Evolutionary conservation across 2,113 vertebrate species (phyloP).

Genomic region (Cygnus buccinator): DNA sequence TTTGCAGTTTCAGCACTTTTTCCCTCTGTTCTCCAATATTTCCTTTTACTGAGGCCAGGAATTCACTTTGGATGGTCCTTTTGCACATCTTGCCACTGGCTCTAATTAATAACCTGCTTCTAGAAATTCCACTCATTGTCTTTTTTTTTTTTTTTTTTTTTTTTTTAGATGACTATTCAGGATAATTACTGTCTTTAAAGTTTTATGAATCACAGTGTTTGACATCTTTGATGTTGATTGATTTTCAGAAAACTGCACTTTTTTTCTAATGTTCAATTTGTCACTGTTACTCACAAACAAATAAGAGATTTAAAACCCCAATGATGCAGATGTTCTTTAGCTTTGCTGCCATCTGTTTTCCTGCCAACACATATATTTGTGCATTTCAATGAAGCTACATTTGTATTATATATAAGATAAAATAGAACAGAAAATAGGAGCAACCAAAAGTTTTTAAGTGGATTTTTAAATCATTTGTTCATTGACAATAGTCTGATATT

Average conservation of each 20-base stretch:
- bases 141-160: not conserved
- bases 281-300: slow-evolving; percentile 65
- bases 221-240: slow-evolving; percentile 55
- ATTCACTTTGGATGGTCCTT: slow-evolving; percentile 62
- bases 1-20: slow-evolving; percentile 42
- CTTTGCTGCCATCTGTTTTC: slow-evolving; percentile 69
- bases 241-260: slow-evolving; percentile 51
- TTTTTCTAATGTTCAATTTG: slow-evolving; percentile 63
- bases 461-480: not conserved
- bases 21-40: slow-evolving; percentile 44
- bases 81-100: slow-evolving; percentile 72
- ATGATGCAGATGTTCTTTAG: slow-evolving; percentile 69
- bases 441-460: not conserved
- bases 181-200: slow-evolving; percentile 74
- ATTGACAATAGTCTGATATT: rapidly evolving
- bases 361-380: slow-evolving; percentile 29
- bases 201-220: slow-evolving; percentile 66
- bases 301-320: slow-evolving; percentile 68
- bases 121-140: slow-evolving; percentile 66
- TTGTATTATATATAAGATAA: not conserved
- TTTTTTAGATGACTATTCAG: not conserved
- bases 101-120: slow-evolving; percentile 74
- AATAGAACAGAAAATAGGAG: not conserved
- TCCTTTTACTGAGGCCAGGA: slow-evolving; percentile 68
- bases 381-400: not conserved